Percentiles rank a stretch among this genome's conserved stretches.
Evolutionary conservation across 2,113 vertebrate species (phyloP).

Genomic region (Lagopus leucura): DNA sequence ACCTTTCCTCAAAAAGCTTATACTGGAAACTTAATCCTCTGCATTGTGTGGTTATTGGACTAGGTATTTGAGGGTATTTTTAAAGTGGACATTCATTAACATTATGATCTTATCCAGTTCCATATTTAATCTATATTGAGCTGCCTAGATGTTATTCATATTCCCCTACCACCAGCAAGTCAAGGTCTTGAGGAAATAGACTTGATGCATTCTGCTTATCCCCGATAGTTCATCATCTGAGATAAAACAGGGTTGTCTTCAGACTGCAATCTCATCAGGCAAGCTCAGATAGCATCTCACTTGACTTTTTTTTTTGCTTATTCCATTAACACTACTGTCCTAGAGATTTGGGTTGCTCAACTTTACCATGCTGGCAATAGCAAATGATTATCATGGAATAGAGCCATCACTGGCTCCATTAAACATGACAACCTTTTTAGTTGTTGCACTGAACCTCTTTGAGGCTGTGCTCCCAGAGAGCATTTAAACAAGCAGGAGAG

Average conservation of each 20-base stretch:
- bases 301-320: conserved; percentile 62
- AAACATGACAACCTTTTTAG: conserved; percentile 64
- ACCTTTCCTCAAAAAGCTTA: neutral
- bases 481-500: conserved; percentile 8
- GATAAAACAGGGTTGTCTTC: conserved; percentile 74
- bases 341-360: conserved; percentile 41
- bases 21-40: conserved; percentile 1
- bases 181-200: conserved; percentile 62
- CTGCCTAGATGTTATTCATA: conserved; percentile 42
- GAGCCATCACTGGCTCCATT: conserved; percentile 63
- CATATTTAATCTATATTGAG: conserved; percentile 65
- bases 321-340: conserved; percentile 69
- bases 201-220: conserved; percentile 64
- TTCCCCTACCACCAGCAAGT: conserved; percentile 50
- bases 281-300: conserved; percentile 71
- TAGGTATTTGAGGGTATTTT: conserved; percentile 30
- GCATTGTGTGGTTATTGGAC: neutral
- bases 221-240: conserved; percentile 71
- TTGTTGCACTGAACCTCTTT: conserved; percentile 37
- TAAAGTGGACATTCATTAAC: conserved; percentile 57
- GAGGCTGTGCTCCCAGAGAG: conserved; percentile 27
- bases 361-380: conserved; percentile 32
- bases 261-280: conserved; percentile 73
- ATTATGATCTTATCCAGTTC: conserved; percentile 52
- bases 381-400: conserved; percentile 50